Base-by-base conservation (phyloP, 2,113 vertebrate species). In the Alaudala cheleensis region DNA sequence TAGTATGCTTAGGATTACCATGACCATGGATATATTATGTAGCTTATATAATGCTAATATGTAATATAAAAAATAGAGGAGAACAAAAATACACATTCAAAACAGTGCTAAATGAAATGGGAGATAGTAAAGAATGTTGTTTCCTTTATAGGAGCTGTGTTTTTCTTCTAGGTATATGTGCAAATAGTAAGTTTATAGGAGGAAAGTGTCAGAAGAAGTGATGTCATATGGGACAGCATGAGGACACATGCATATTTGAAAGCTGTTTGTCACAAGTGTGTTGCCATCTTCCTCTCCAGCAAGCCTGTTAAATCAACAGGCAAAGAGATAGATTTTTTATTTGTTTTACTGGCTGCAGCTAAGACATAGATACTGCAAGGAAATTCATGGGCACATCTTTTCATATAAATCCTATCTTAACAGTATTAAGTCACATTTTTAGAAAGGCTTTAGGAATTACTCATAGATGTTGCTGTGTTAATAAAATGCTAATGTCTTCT, bases 381-480 rank as follows among this genome's bases (percentile, higher is more conserved):
- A 85, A 57, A 88, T 87, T 69, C 17, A 34, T 45, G 56, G 58
- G 50, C 58, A 40, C 8, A 15, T 73, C 58, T 88, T 88, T 50
- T 58, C 26, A 26, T 66, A 69, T 28, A 80, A 88, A 83, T 77
- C 29, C 45, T 26, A 4, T 74, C 47, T 91, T 89, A 78, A 86
- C 50, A 51, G n/a, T 67, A 76, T 88, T 86, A 81, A 92, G 22
- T 83, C 42, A 78, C 65, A 62, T 50, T 86, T 93, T 71, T 69
- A 84, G 86, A 83, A 88, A 72, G 53, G 45, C 65, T 94, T 87
- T 85, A 79, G 17, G 49, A 95, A 88, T 92, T 90, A 85, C 42
- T 93, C 39, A 24, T 42, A 72, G 17, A 19, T 58, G 21, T 1
- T 58, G 20, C 9, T 85, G 28, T 62, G 6, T 87, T 89, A 76